Conservation (phyloP, 2,113 vertebrate genomes). For the Brienomyrus brachyistius region DNA sequence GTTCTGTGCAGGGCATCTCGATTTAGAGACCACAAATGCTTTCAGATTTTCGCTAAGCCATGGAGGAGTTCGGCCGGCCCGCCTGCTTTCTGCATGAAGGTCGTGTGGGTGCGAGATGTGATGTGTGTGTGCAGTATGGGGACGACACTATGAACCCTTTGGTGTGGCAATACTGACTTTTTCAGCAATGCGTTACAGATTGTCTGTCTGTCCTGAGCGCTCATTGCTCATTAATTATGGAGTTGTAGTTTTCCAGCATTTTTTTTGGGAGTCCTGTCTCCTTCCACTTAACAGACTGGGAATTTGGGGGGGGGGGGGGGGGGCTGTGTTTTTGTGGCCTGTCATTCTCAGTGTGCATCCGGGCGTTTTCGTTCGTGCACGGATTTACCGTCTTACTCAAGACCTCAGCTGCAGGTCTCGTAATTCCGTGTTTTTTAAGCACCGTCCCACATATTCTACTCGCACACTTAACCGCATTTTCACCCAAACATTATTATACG, state of each 20-base stretch:
- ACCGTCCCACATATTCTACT: neutral
- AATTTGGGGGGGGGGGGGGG: neutral
- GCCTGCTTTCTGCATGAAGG: neutral
- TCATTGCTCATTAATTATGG: neutral
- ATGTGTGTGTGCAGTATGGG: neutral
- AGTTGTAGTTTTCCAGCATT: neutral
- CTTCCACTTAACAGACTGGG: neutral
- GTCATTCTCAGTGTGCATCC: neutral
- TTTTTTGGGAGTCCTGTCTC: neutral
- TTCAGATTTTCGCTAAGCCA: neutral
- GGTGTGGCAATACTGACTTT: neutral
- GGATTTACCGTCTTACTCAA: neutral
- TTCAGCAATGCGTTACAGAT: neutral
- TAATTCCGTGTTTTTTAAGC: neutral
- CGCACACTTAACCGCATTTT: neutral
- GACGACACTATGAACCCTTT: neutral
- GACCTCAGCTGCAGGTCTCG: neutral
- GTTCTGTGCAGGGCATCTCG: neutral
- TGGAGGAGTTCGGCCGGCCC: neutral
- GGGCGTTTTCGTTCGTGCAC: neutral
- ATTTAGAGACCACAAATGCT: neutral
- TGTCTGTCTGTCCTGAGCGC: neutral
- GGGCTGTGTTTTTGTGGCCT: neutral
- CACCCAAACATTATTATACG: neutral
- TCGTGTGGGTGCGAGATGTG: neutral